A percentile compares a stretch with the other conserved stretches of the same genome.
These are phyloP conservation scores for Volucella bombylans DNA, from an alignment of 2,888 invertebrate species.

Conservation along the genomic window DNA sequence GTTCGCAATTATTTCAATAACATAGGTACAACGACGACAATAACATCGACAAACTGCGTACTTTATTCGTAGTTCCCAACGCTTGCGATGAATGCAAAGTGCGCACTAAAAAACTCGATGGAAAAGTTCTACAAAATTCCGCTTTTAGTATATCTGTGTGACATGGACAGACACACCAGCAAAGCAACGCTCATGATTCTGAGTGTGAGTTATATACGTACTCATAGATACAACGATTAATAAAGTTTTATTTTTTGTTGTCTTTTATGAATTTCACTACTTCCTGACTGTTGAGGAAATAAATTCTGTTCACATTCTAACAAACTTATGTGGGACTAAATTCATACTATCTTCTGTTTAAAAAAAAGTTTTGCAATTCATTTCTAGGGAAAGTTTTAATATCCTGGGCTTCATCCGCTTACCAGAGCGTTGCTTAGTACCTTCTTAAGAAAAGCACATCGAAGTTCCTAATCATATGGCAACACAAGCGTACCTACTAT, in stretches of 20 bases:
- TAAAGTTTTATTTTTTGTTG: slow-evolving; percentile 32
- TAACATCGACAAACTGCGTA: slow-evolving; percentile 47
- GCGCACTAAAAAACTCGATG: slow-evolving; percentile 68
- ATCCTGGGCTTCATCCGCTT: not conserved
- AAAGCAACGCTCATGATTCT: slow-evolving; percentile 40
- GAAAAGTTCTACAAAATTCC: slow-evolving; percentile 68
- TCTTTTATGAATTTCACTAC: slow-evolving; percentile 42
- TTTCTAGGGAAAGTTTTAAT: not conserved
- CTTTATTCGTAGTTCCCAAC: slow-evolving; percentile 51
- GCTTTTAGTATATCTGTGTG: slow-evolving; percentile 67
- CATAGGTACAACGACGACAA: slow-evolving; percentile 4
- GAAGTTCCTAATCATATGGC: not conserved
- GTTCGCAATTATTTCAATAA: slow-evolving; percentile 24
- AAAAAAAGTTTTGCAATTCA: not conserved
- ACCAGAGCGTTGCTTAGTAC: not conserved
- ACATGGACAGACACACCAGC: slow-evolving; percentile 34
- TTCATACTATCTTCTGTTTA: no score
- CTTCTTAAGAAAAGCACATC: not conserved
- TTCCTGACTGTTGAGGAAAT: slow-evolving; percentile 35
- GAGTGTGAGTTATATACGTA: slow-evolving; percentile 53
- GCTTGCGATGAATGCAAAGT: slow-evolving; percentile 69
- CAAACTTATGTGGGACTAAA: no score
- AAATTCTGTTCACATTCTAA: not conserved
- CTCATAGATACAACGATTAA: slow-evolving; percentile 54
- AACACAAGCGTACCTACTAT: slow-evolving; percentile 44